These are phyloP conservation scores for Nephila pilipes DNA, from an alignment of 1,140 invertebrate genomes.

Conservation along the genomic window DNA sequence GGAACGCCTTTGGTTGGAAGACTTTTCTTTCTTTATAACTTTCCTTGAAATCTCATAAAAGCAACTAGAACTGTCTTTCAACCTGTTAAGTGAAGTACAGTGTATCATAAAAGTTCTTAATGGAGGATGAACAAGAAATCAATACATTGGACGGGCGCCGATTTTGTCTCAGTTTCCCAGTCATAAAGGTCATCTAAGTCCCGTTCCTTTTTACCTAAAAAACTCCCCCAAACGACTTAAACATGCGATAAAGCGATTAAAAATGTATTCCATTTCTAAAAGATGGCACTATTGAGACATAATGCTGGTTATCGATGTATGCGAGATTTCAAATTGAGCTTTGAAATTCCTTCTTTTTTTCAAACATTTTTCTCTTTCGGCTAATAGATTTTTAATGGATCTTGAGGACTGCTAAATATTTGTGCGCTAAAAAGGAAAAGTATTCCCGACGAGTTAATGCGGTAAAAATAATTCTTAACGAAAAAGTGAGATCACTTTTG, in stretches of 20 bases:
- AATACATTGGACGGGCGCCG: slow-evolving; percentile 42
- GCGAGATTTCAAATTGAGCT: slow-evolving; percentile 2
- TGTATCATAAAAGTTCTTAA: slow-evolving; percentile 71
- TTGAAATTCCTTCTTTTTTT: neutral
- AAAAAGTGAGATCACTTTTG: neutral
- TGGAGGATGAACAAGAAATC: slow-evolving; percentile 69
- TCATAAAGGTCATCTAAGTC: slow-evolving; percentile 43
- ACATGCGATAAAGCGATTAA: slow-evolving; percentile 54
- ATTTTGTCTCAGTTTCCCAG: slow-evolving; percentile 50
- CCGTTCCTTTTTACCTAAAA: slow-evolving; percentile 32
- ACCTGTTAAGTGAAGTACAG: slow-evolving; percentile 70
- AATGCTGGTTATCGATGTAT: neutral
- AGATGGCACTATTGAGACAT: slow-evolving; percentile 46
- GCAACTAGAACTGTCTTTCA: slow-evolving; percentile 56
- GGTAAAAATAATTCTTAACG: neutral
- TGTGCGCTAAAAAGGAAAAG: neutral
- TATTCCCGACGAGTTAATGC: neutral
- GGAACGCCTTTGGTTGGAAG: slow-evolving; percentile 45
- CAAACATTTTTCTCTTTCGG: neutral
- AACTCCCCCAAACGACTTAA: slow-evolving; percentile 26
- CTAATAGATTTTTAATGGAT: slow-evolving; percentile 54
- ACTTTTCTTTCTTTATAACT: slow-evolving; percentile 39
- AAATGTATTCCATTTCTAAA: slow-evolving; percentile 53
- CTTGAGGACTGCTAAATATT: neutral
- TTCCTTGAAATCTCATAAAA: slow-evolving; percentile 63